Evolutionary conservation across 2,113 vertebrate species (phyloP), one percentile per base, ranked within the genome.

Genomic region (Cinclus cinclus): DNA sequence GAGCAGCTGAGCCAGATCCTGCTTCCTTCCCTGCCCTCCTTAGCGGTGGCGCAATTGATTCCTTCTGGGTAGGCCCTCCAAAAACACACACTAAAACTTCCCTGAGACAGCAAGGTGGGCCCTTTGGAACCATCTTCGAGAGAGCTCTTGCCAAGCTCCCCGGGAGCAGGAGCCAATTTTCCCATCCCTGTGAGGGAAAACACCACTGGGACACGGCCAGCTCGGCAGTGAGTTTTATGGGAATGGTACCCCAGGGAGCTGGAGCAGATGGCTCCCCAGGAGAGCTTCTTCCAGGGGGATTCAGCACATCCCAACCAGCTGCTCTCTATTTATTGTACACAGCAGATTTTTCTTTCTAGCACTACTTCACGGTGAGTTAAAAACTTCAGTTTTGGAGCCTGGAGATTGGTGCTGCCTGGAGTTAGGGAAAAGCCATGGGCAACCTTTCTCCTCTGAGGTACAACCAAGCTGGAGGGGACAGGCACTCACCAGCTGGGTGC

Each of bases 401-500:
- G 2, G 41, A 75, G 33, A 3, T 39, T 18, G 4, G 44, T 22
- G 17, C 71, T 76, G 65, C 28, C 30, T 15, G 31, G 16, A 24
- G 35, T 18, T 6, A 7, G 7, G 68, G 68, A 70, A 75, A 49
- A 74, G 6, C 16, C 35, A 7, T 2, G 4, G 49, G 15, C 1
- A 42, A 6, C 9, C 13, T 59, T 41, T 73, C 15, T 41, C 20
- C 41, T 56, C 20, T 0, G 5, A 50, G 64, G 60, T 2, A 33
- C 53, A 65, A 56, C 9, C 0, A 0, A 44, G 39, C 15, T 2
- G 6, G 42, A 64, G 33, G 37, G 86, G 49, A 15, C 0, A 6
- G 17, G 39, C 52, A 93, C 98, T 96, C 96, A 99, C 99, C 94
- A 96, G 75, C 92, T 97, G 95, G 22, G 99, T 99, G 94, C 99